These are phyloP conservation scores for Amia ocellicauda DNA, from an alignment of 2,113 vertebrate genomes.

Conservation along the genomic window DNA sequence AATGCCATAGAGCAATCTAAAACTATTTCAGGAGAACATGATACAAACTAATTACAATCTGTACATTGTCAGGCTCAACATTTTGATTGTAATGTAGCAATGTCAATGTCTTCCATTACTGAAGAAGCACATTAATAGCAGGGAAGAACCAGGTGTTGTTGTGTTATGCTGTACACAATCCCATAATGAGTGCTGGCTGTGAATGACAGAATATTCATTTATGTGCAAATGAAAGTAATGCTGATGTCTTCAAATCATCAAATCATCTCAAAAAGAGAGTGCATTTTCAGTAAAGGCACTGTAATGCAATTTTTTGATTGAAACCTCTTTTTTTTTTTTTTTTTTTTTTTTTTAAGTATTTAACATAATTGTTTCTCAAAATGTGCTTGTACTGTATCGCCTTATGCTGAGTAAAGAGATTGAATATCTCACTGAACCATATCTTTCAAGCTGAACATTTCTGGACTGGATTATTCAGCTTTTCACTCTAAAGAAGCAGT, in stretches of 20 bases:
- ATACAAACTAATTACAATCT: too few species aligned
- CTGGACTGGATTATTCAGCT: conserved; percentile 28
- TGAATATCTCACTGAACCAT: conserved; percentile 44
- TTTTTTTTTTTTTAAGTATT: too few species aligned
- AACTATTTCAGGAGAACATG: too few species aligned
- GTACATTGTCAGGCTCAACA: background rate
- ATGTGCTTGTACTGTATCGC: conserved; percentile 25
- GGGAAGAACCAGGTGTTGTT: background rate
- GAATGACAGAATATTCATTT: conserved; percentile 7
- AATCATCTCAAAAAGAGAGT: conserved; percentile 18
- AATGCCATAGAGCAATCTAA: too few species aligned
- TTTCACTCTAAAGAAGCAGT: conserved; percentile 19
- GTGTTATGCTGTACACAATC: background rate
- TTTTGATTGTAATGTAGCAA: background rate
- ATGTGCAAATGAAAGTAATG: conserved; percentile 4
- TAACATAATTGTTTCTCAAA: conserved; percentile 41
- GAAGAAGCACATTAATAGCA: background rate
- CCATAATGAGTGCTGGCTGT: background rate
- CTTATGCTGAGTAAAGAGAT: conserved; percentile 44
- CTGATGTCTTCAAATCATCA: background rate
- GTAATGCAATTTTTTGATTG: conserved; percentile 40
- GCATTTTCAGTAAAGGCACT: conserved; percentile 48
- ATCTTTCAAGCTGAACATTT: conserved; percentile 49
- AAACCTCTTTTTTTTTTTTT: too few species aligned
- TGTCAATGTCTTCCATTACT: background rate